These are phyloP conservation scores for Palythoa caribaeorum DNA, from an alignment of 92 coral and sea anemone species.

Conservation along the genomic window DNA sequence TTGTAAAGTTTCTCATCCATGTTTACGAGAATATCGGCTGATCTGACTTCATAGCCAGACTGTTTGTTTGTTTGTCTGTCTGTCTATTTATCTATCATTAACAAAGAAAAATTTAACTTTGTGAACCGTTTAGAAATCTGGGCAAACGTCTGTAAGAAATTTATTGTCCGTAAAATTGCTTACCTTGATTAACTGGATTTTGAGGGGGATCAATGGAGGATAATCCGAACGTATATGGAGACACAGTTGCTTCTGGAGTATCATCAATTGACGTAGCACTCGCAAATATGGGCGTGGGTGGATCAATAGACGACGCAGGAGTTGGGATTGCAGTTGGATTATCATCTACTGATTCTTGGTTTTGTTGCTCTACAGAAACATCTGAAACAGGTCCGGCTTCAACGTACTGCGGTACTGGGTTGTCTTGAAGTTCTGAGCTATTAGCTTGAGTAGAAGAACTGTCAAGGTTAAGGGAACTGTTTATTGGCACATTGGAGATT, in stretches of 20 bases:
- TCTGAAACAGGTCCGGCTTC: constrained; percentile 36
- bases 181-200: constrained; percentile 19
- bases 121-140: not conserved
- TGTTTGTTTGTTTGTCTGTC: no score
- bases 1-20: no score
- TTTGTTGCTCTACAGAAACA: constrained; percentile 20
- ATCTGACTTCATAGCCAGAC: no score
- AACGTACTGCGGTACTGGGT: constrained; percentile 24
- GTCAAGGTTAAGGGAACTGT: constrained; percentile 17
- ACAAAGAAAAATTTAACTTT: not conserved
- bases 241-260: not conserved
- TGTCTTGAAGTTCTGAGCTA: constrained; percentile 16
- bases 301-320: constrained; percentile 27
- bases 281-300: constrained; percentile 36
- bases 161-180: not conserved
- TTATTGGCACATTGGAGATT: constrained; percentile 11
- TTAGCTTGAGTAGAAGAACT: not conserved
- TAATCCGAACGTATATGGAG: not conserved
- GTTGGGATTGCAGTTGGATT: constrained; percentile 17
- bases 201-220: not conserved
- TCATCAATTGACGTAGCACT: constrained; percentile 22
- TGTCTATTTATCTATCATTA: not conserved
- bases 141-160: not conserved
- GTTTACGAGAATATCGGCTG: no score
- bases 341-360: not conserved